Percentiles rank a stretch among this genome's conserved stretches.
These are phyloP conservation scores for Oncorhynchus nerka DNA, from an alignment of 2,113 vertebrate genomes.

Conservation along the genomic window DNA sequence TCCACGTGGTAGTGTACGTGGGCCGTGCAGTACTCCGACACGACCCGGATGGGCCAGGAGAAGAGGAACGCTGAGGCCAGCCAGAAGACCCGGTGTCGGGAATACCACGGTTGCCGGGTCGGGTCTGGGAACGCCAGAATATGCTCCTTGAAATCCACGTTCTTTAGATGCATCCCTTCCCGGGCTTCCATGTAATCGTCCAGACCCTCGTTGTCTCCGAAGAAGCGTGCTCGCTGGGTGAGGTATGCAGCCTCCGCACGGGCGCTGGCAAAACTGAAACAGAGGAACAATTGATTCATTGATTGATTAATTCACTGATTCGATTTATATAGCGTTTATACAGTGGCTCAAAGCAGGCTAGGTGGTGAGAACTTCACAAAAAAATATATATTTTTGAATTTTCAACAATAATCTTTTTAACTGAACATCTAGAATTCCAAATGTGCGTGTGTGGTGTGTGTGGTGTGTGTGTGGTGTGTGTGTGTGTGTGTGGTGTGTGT, in stretches of 20 bases:
- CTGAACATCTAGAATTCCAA: no score
- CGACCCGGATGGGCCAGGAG: conserved; percentile 93
- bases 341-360: no score
- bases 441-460: no score
- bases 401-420: no score
- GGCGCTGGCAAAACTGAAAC: conserved; percentile 89
- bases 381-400: no score
- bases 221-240: conserved; percentile 95
- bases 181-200: conserved; percentile 99
- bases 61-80: conserved; percentile 89
- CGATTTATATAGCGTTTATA: no score
- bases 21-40: conserved; percentile 92
- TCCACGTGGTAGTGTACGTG: conserved; percentile 97
- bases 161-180: conserved; percentile 98
- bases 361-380: no score
- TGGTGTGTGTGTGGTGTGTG: no score
- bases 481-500: background rate
- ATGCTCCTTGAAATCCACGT: conserved; percentile 97
- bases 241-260: conserved; percentile 95
- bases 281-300: background rate
- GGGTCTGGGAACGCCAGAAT: conserved; percentile 97
- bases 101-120: conserved; percentile 91
- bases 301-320: no score
- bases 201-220: conserved; percentile 93
- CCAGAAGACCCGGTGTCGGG: conserved; percentile 91